Evolutionary conservation across 2,797 vertebrate species (phyloP), one percentile per base, ranked within the genome.

Genomic region (Centroberyx gerrardi): DNA sequence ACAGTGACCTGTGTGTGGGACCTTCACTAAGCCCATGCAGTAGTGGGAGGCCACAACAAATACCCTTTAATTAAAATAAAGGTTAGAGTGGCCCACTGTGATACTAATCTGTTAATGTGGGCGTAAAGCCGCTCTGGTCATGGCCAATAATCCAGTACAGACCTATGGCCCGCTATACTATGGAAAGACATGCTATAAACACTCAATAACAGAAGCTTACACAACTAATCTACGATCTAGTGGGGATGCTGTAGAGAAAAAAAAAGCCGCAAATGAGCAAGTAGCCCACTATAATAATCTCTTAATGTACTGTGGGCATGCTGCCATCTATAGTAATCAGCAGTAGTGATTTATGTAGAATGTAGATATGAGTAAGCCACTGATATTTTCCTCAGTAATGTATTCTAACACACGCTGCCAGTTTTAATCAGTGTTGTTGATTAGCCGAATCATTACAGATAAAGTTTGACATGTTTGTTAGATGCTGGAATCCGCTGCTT

Each of bases 251-350:
- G 55, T 33, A 31, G 55, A 53, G 28, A 68, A 9, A 22, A 22
- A 22, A 49, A 60, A 69, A 68, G 72, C 62, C 42, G 72, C 62
- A 70, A 71, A 74, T 40, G 62, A 79, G 64, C 68, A 70, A 83
- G 72, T 82, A 65, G 63, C 62, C 53, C 64, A 55, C 68, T 68
- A 75, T 81, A 88, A 84, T 87, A 92, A 92, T 90, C 89, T 87
- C 76, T 84, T 90, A 87, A 90, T 90, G 88, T 86, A 83, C 69
- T 60, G 76, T 42, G 89, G 92, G 89, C 81, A 1, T 70, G 3
- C 55, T 68, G 87, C 88, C 89, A 88, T 78, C 81, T 54, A 56
- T 80, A 83, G 67, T 85, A 81, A 87, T 88, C 90, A 88, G 74
- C 76, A 74, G 2, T 81, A 70, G 42, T 74, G 90, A 90, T 91